These are phyloP conservation scores for Eupithecia tripunctaria DNA, from an alignment of 2,888 invertebrate species.

Conservation along the genomic window DNA sequence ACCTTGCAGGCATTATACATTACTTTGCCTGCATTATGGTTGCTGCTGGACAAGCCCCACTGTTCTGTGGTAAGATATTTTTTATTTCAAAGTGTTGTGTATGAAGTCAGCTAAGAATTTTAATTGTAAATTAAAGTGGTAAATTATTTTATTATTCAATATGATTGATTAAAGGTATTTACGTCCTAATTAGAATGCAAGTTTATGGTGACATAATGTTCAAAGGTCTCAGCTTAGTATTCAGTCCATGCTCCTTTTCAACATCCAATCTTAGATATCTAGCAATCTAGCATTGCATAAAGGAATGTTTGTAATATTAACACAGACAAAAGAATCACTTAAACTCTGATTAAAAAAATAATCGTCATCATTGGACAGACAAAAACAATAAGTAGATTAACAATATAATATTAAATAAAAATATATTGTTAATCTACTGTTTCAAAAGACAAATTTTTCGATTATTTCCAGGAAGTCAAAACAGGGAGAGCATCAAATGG, in stretches of 20 bases:
- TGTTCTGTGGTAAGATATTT: constrained; percentile 83
- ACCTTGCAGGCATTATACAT: constrained; percentile 90
- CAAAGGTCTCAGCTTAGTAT: background rate
- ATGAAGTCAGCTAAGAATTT: background rate
- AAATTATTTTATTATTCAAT: background rate
- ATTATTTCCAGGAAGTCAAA: constrained; percentile 59
- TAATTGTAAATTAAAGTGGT: background rate
- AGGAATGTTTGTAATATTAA: background rate
- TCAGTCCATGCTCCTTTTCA: background rate
- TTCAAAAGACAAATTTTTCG: too few species aligned
- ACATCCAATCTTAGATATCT: background rate
- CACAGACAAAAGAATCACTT: background rate
- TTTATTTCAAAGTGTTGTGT: background rate
- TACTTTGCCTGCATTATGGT: constrained; percentile 89
- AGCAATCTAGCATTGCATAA: background rate
- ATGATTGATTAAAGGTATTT: background rate
- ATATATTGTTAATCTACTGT: too few species aligned
- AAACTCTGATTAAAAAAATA: background rate
- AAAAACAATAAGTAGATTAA: background rate
- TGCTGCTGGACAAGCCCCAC: constrained; percentile 88
- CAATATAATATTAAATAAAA: too few species aligned
- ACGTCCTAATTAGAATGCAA: background rate
- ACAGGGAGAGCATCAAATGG: constrained; percentile 61
- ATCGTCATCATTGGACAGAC: background rate
- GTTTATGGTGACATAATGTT: background rate